phyloP scores from a whole-genome alignment of 2,797 vertebrate species.

The Chelidonichthys spinosus region DNA sequence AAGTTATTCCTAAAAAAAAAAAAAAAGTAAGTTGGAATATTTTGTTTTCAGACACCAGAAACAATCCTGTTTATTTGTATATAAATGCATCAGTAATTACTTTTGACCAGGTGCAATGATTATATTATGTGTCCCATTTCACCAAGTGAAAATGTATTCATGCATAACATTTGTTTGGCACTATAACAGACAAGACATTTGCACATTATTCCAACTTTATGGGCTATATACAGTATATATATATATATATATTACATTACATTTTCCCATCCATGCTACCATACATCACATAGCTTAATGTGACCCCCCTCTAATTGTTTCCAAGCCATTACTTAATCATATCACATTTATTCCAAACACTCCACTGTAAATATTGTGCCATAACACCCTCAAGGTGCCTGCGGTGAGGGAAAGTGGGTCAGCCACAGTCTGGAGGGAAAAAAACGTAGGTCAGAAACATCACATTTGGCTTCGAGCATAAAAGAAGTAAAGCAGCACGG shows the following conservation, averaged over 20 bases:
- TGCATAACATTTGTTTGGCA: too few species aligned
- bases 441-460: conserved; percentile 68
- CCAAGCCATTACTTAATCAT: conserved; percentile 79
- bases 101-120: too few species aligned
- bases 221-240: too few species aligned
- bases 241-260: background rate
- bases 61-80: too few species aligned
- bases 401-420: conserved; percentile 80
- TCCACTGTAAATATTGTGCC: conserved; percentile 69
- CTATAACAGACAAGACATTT: too few species aligned
- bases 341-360: conserved; percentile 72
- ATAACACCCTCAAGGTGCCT: conserved; percentile 66
- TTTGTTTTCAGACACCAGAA: too few species aligned
- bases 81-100: too few species aligned
- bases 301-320: conserved; percentile 73
- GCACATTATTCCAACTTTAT: too few species aligned
- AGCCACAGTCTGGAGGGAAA: conserved; percentile 73
- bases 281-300: conserved; percentile 2
- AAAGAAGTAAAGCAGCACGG: conserved; percentile 66
- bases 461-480: conserved; percentile 70
- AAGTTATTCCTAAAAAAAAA: too few species aligned
- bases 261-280: background rate
- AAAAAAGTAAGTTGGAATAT: too few species aligned
- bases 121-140: too few species aligned
- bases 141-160: too few species aligned